Evolutionary conservation across 2,113 vertebrate genomes (phyloP), one percentile per base, ranked within the genome.

Genomic region (Canis aureus): DNA sequence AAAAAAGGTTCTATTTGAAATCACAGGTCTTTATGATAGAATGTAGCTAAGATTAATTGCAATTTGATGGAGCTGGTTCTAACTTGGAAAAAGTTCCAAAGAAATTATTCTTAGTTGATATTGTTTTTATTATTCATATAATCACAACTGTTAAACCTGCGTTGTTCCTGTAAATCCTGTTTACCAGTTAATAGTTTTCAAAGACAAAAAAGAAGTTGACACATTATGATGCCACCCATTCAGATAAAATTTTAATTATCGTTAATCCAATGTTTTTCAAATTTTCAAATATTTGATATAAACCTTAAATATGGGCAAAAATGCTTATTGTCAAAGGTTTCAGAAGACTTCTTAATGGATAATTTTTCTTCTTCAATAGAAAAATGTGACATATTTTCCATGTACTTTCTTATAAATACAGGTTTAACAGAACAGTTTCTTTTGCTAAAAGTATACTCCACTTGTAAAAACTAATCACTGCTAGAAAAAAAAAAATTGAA

Each of bases 301-400:
- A 35, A 57, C 43, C 32, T 78, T 20, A 92, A 19, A 66, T 66
- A 79, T 17, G 87, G 1, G 17, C 20, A 88, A 55, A 95, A 83
- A 38, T 71, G 3, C 0, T 22, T 23, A 4, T 80, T 91, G 25
- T 87, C 20, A 27, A 92, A 80, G 35, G 22, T 17, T 64, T 95
- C 43, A 62, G 43, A 95, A 80, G 22, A 69, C 3, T 29, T 94
- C 74, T 87, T 81, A 73, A n/a, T 9, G 49, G 1, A 66, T 25
- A 25, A n/a, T 53, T 95, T 89, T 69, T 51, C 51, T 96, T 95
- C 38, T 67, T 64, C 73, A 88, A 38, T 38, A 74, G 86, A 73
- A 97, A 83, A 76, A 9, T 64, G 2, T 20, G 76, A 88, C 17
- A 66, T 35, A 8, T 80, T 82, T 85, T 69, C 79, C 17, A 80